A percentile compares a stretch with the other conserved stretches of the same genome.
These are phyloP conservation scores for Cynopterus brachyotis DNA, from an alignment of 2,113 vertebrate species.

Conservation along the genomic window DNA sequence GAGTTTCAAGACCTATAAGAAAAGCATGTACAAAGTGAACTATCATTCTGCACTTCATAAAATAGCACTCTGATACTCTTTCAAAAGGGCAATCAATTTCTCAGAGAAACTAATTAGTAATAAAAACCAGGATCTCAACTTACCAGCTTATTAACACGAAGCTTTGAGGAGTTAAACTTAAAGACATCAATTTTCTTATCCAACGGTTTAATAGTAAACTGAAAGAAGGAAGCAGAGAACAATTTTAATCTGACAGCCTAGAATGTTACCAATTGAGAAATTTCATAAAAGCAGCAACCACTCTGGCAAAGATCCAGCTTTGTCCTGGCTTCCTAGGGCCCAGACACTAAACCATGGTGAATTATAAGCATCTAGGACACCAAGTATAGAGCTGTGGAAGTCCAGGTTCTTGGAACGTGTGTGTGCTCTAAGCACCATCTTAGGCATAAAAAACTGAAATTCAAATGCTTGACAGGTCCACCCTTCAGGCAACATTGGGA, in stretches of 20 bases:
- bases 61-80: neutral
- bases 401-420: neutral
- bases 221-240: constrained; percentile 71
- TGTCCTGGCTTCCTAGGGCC: neutral
- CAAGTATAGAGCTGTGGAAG: neutral
- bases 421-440: neutral
- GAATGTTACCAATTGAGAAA: neutral
- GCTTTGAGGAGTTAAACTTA: constrained; percentile 97
- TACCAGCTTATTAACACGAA: constrained; percentile 97
- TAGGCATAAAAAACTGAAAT: neutral
- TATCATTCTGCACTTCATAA: neutral
- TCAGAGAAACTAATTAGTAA: constrained; percentile 27
- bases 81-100: neutral
- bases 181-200: constrained; percentile 98
- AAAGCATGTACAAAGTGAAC: neutral
- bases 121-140: constrained; percentile 75
- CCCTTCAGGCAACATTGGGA: neutral
- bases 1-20: neutral
- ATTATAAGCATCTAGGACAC: neutral
- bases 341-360: neutral
- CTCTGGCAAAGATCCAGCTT: neutral
- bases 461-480: too few species aligned
- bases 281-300: neutral
- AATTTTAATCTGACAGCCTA: constrained; percentile 38
- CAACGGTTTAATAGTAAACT: constrained; percentile 98